Base-by-base conservation (phyloP, 2,888 invertebrate genomes). In the Plagodis dolabraria region DNA sequence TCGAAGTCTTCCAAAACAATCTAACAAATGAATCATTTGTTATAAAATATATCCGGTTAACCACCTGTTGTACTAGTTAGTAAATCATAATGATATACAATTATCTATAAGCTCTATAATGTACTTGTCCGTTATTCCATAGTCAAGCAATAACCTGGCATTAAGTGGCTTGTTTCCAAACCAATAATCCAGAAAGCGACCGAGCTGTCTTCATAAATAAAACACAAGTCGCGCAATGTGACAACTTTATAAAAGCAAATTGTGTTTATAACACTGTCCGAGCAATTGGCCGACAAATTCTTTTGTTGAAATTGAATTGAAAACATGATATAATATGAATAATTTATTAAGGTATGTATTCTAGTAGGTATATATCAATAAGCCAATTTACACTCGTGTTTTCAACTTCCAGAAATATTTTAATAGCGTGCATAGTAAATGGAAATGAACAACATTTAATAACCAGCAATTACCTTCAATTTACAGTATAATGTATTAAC, bases 241-340 rank as follows among this genome's bases (percentile, higher is more conserved):
- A 60, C 65, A 64, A 62, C 61, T 64, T 64, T 60, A 64, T 64
- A 65, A 52, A 40, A 58, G 61, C 58, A 60, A 68, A 62, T 60
- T 58, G 60, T 60, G 45, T 57, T 57, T 48, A 60, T 47, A 58
- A 57, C 53, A 62, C 50, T 47, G 42, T 62, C 47, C 52, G 53
- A 50, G 57, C 57, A 47, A 56, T 61, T 56, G 42, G 7, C 52
- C 53, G 52, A 63, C 63, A 50, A 36, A 22, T 22, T 22, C 22
- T 22, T 22, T 22, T 22, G 22, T 22, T 22, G 22, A 22, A 22
- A 22, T 22, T 22, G 22, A 22, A 22, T 22, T 22, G 22, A 22
- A 22, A 22, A 22, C 22, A 22, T 22, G 22, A 38, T 38, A 38
- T 38, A 38, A 8, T 38, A 38, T 38, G 38, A 7, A 38, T 38